These are phyloP conservation scores for Tenthredo distinguenda DNA, from an alignment of 2,888 invertebrate genomes.

Conservation along the genomic window DNA sequence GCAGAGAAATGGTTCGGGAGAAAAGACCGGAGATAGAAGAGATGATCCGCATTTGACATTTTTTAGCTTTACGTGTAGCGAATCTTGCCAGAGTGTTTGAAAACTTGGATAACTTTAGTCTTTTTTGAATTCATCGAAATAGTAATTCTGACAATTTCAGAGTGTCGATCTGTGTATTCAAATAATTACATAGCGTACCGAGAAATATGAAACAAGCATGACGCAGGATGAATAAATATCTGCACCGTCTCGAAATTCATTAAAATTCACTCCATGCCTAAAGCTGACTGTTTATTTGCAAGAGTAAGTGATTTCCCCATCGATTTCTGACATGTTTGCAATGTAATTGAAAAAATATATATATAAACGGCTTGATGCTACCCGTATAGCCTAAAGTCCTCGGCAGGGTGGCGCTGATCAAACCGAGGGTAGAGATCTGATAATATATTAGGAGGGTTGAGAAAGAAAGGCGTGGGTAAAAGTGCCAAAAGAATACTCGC, in stretches of 20 bases:
- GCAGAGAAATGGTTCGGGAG: background rate
- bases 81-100: background rate
- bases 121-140: background rate
- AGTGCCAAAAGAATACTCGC: background rate
- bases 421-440: constrained; percentile 24
- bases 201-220: background rate
- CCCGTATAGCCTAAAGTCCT: background rate
- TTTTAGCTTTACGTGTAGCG: background rate
- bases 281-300: background rate
- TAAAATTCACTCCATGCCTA: background rate
- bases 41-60: background rate
- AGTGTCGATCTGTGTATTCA: background rate
- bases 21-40: background rate
- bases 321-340: background rate
- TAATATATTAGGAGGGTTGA: constrained; percentile 13
- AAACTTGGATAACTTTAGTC: background rate
- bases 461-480: background rate
- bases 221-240: background rate
- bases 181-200: background rate
- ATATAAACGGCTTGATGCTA: background rate
- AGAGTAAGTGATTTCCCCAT: background rate
- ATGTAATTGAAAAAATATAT: constrained; percentile 18
- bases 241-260: background rate
- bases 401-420: constrained; percentile 10
- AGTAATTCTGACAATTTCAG: background rate